Conservation (phyloP, 2,797 vertebrate species). For the Astyanax mexicanus region DNA sequence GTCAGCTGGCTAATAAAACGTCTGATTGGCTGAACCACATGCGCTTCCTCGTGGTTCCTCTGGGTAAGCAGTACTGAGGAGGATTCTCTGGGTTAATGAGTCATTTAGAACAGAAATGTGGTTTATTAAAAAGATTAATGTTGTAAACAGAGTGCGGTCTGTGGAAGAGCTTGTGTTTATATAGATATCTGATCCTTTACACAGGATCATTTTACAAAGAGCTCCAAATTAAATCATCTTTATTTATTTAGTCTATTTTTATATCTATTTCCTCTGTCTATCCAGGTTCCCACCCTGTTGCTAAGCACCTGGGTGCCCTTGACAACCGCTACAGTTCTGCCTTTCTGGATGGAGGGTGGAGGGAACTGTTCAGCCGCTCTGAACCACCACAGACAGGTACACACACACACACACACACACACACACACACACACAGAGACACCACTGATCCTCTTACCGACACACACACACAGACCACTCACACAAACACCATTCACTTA, state of each 20-base stretch:
- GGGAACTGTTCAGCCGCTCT: conserved; percentile 89
- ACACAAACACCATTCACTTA: too few relatives aligned
- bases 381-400: conserved; percentile 86
- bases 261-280: neutral
- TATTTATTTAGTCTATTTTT: neutral
- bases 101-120: too few relatives aligned
- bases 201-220: too few relatives aligned
- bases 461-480: neutral
- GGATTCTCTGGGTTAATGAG: neutral
- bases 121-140: too few relatives aligned
- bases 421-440: conserved; percentile 73
- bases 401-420: conserved; percentile 41
- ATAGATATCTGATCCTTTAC: too few relatives aligned
- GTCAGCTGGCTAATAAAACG: conserved; percentile 94
- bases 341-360: conserved; percentile 91
- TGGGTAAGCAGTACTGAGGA: conserved; percentile 77
- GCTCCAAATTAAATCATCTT: neutral
- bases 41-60: conserved; percentile 92
- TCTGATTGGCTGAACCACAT: conserved; percentile 97
- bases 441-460: too few relatives aligned
- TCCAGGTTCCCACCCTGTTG: conserved; percentile 90
- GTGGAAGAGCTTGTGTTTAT: too few relatives aligned
- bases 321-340: conserved; percentile 91
- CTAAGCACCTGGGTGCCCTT: conserved; percentile 92
- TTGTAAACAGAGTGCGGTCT: too few relatives aligned